A percentile compares a stretch with the other conserved stretches of the same genome.
phyloP scores from a whole-genome alignment of 2,888 invertebrate species.

The Erpobdella octoculata region DNA sequence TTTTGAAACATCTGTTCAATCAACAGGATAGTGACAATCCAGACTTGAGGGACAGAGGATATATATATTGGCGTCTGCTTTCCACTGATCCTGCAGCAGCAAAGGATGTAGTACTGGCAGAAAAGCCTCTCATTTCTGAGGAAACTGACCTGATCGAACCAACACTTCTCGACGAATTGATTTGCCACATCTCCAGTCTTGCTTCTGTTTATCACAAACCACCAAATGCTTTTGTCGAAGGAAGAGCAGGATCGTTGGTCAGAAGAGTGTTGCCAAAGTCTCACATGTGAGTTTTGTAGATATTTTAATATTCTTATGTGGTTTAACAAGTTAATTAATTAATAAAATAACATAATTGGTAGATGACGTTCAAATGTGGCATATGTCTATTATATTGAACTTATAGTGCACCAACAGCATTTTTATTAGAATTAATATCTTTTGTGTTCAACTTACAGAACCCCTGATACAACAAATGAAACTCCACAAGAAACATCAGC shows the following conservation, averaged over 20 bases:
- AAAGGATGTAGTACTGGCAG: constrained; percentile 91
- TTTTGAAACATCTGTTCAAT: too few relatives aligned
- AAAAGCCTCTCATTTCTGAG: constrained; percentile 96
- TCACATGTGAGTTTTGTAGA: constrained; percentile 34
- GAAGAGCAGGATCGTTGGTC: constrained; percentile 56
- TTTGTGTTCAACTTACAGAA: not conserved
- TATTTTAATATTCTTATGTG: too few relatives aligned
- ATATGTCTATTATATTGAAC: too few relatives aligned
- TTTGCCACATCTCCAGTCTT: constrained; percentile 93
- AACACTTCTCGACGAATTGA: constrained; percentile 89
- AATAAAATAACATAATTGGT: too few relatives aligned
- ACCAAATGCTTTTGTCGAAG: constrained; percentile 95
- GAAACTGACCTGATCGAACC: constrained; percentile 97
- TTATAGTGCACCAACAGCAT: not conserved
- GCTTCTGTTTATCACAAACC: constrained; percentile 99
- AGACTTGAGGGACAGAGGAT: constrained; percentile 91
- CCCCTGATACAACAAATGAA: not conserved
- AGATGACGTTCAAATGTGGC: not conserved
- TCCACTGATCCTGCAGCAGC: constrained; percentile 99
- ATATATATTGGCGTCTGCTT: constrained; percentile 95
- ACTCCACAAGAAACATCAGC: constrained; percentile 39
- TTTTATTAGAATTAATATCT: too few relatives aligned
- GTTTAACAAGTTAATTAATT: too few relatives aligned
- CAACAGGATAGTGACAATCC: constrained; percentile 87
- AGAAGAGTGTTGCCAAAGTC: constrained; percentile 37